Base-by-base conservation (phyloP, 2,113 vertebrate genomes). In the Phoxinus phoxinus region DNA sequence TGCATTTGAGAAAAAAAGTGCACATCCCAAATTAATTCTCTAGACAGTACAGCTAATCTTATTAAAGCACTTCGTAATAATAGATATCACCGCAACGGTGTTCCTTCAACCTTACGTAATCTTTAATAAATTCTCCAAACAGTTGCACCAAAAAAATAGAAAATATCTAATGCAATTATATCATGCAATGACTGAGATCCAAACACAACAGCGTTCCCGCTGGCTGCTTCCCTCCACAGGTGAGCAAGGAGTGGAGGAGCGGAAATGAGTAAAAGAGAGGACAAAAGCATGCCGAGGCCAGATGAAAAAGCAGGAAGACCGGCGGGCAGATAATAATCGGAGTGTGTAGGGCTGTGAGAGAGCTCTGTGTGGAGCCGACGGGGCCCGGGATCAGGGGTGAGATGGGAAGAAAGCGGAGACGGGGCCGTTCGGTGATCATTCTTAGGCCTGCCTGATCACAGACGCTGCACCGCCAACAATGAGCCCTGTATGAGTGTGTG, bases 331-430 rank as follows among this genome's bases (percentile, higher is more conserved):
- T 87, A 86, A 74, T 61, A 65, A 89, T 89, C 85, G 15, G 63
- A 85, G 77, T 25, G 81, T 65, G 80, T 71, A 82, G 41, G 81
- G 77, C 65, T 86, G 48, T 65, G 72, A 86, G 72, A 75, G 72
- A 58, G 48, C 75, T 76, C 84, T 74, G 46, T 81, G 77, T 78
- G 69, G 81, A 84, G 80, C 75, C 74, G 63, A 81, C 78, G 84
- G 84, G 85, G 73, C 37, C 44, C 23, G 67, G 84, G 84, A 86
- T 65, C 77, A 74, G 86, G 81, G 76, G 87, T 73, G 51, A 89
- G 83, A 85, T 87, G 86, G 87, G 88, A 91, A 84, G 85, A 86
- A 85, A 86, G 85, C 37, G 63, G 85, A 90, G 87, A 88, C 87
- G 86, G 86, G 88, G 75, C 53, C 53, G 69, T 76, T 56, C 82